Conservation (phyloP, 2,113 vertebrate genomes). For the Paratilapia polleni region DNA sequence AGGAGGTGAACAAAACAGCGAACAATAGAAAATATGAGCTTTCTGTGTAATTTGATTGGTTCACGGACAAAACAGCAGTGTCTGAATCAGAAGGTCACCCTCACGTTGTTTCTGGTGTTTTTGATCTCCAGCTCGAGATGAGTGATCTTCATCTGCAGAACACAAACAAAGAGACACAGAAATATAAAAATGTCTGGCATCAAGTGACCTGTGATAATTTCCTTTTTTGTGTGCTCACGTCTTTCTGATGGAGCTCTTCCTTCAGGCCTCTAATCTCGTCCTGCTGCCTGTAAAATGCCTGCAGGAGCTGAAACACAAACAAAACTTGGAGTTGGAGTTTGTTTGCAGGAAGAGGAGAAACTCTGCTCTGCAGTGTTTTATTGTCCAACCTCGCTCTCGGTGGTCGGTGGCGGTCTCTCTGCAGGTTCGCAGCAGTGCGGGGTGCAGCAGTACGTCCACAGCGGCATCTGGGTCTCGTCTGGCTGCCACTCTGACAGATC, state of each 20-base stretch:
- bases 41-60: no score
- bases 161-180: background rate
- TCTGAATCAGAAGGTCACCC: conserved; percentile 55
- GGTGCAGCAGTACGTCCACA: conserved; percentile 59
- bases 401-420: conserved; percentile 49
- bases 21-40: no score
- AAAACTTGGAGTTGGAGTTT: background rate
- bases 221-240: conserved; percentile 49
- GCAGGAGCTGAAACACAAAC: conserved; percentile 82
- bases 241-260: conserved; percentile 82
- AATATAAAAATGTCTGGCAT: background rate
- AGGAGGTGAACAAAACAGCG: background rate
- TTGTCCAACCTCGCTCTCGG: conserved; percentile 61
- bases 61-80: no score
- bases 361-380: background rate
- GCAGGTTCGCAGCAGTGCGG: conserved; percentile 70
- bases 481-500: conserved; percentile 76
- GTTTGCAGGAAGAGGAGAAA: background rate
- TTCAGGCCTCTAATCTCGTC: conserved; percentile 87
- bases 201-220: background rate
- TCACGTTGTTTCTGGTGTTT: conserved; percentile 71
- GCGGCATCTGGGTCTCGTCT: conserved; percentile 69
- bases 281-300: conserved; percentile 89
- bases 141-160: conserved; percentile 77
- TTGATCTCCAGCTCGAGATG: conserved; percentile 86